Conservation (phyloP, 92 coral and sea anemone genomes). For the Parazoanthus darwini region DNA sequence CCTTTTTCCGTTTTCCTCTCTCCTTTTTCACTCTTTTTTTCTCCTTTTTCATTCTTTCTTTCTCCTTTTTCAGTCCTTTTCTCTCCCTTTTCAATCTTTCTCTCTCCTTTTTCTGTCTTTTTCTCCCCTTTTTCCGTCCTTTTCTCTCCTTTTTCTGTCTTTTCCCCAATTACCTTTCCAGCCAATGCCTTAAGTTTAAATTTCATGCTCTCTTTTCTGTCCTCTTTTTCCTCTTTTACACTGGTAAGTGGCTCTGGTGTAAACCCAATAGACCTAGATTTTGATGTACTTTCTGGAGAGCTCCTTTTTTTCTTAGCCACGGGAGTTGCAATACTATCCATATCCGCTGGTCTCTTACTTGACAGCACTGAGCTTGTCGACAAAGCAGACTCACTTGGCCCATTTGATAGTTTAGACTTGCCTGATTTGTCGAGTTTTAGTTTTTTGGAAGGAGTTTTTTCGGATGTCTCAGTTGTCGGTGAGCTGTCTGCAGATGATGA, state of each 20-base stretch:
- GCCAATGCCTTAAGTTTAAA: constrained; percentile 83
- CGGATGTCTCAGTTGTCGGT: constrained; percentile 48
- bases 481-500: constrained; percentile 54
- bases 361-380: constrained; percentile 23
- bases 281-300: constrained; percentile 35
- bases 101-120: constrained; percentile 27
- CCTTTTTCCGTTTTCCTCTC: constrained; percentile 3
- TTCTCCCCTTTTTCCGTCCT: background rate
- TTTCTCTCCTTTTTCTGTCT: constrained; percentile 39
- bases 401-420: constrained; percentile 47
- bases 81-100: constrained; percentile 41
- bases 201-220: constrained; percentile 73
- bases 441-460: constrained; percentile 51
- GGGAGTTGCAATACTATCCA: constrained; percentile 28
- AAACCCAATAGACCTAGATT: constrained; percentile 61
- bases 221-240: constrained; percentile 58
- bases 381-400: constrained; percentile 17
- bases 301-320: constrained; percentile 62
- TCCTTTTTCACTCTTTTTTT: constrained; percentile 32
- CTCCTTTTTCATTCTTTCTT: constrained; percentile 32
- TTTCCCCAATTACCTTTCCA: constrained; percentile 53
- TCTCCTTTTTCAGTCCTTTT: constrained; percentile 34
- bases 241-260: constrained; percentile 60
- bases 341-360: constrained; percentile 41
- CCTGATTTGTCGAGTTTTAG: constrained; percentile 48